Evolutionary conservation across 2,888 invertebrate species (phyloP).

Genomic region (Mylabris sibirica): DNA sequence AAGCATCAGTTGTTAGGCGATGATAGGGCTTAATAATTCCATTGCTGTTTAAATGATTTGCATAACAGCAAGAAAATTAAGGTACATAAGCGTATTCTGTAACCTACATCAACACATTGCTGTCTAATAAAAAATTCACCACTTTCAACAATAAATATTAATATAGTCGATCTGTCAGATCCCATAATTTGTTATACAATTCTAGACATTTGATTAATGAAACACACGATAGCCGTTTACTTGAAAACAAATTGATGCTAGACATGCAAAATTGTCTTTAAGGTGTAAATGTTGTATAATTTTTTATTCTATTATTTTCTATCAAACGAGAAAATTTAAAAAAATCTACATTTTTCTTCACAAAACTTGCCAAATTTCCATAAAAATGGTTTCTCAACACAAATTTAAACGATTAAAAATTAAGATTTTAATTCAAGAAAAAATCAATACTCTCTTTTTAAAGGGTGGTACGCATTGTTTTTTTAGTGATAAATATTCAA

Average conservation of each 20-base stretch:
- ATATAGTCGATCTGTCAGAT: neutral
- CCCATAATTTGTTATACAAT: neutral
- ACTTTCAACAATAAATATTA: neutral
- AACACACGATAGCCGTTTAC: neutral
- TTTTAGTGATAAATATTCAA: neutral
- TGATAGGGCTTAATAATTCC: too few relatives aligned
- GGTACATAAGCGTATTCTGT: too few relatives aligned
- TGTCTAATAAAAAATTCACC: neutral
- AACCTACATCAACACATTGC: neutral
- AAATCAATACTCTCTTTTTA: neutral
- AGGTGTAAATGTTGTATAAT: too few relatives aligned
- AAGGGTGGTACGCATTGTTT: neutral
- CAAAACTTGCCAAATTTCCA: too few relatives aligned
- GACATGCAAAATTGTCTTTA: neutral
- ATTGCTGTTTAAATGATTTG: too few relatives aligned
- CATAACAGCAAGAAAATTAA: neutral
- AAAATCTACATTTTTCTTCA: too few relatives aligned
- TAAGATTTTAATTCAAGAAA: too few relatives aligned
- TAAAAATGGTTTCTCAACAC: too few relatives aligned
- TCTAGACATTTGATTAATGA: neutral
- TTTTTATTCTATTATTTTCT: too few relatives aligned
- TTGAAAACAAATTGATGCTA: neutral
- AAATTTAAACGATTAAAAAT: too few relatives aligned
- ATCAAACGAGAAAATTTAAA: too few relatives aligned
- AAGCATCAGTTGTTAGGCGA: too few relatives aligned